These are phyloP conservation scores for Holothuria scabra DNA, from an alignment of 53 echinoderm and acorn worm genomes.

Conservation along the genomic window DNA sequence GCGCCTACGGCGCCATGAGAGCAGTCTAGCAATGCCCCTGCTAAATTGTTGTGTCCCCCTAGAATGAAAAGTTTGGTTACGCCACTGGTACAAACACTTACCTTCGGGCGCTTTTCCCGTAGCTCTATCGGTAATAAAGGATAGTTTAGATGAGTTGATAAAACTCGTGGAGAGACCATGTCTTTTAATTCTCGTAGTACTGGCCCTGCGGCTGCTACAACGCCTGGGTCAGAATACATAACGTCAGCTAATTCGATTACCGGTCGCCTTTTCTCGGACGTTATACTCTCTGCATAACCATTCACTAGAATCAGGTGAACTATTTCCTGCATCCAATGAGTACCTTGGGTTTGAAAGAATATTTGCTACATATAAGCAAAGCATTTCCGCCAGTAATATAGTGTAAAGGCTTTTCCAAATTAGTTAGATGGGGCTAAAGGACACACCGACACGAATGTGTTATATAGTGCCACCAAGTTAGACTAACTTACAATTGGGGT, in stretches of 20 bases:
- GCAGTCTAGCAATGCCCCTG: too few relatives aligned
- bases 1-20: too few relatives aligned
- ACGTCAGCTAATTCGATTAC: not conserved
- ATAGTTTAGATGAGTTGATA: not conserved
- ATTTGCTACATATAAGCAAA: too few relatives aligned
- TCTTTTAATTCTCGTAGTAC: not conserved
- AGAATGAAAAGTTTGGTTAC: too few relatives aligned
- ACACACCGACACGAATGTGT: too few relatives aligned
- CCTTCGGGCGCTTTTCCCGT: not conserved
- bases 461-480: too few relatives aligned
- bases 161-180: not conserved
- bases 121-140: not conserved
- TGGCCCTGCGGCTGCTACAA: not conserved
- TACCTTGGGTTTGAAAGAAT: too few relatives aligned
- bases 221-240: not conserved
- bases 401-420: too few relatives aligned
- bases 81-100: not conserved
- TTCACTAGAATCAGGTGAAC: not conserved
- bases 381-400: too few relatives aligned
- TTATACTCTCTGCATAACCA: not conserved
- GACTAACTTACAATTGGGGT: too few relatives aligned
- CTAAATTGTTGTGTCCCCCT: too few relatives aligned
- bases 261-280: not conserved
- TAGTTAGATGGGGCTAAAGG: too few relatives aligned
- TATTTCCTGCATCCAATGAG: constrained; percentile 18